phyloP scores from a whole-genome alignment of 2,113 vertebrate species.

The Pleuronectes platessa region DNA sequence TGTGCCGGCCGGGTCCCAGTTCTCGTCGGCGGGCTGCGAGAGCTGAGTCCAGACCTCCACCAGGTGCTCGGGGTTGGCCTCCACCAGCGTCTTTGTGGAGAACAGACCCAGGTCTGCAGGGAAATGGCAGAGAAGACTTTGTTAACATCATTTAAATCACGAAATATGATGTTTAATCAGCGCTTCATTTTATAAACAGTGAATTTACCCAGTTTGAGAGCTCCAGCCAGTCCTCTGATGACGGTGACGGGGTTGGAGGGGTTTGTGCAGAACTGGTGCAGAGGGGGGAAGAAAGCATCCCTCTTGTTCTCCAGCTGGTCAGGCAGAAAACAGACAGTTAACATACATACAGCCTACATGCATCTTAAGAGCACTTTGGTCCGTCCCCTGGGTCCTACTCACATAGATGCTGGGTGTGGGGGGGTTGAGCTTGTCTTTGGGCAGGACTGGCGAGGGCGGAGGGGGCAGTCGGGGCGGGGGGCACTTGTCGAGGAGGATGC shows the following conservation, averaged over 20 bases:
- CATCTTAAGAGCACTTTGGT: neutral
- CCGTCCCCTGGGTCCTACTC: conserved; percentile 75
- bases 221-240: conserved; percentile 98
- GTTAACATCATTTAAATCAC: neutral
- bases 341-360: too few relatives aligned
- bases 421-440: conserved; percentile 99
- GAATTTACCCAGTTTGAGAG: conserved; percentile 89
- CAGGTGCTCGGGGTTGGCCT: conserved; percentile 97
- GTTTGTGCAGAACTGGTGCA: conserved; percentile 99
- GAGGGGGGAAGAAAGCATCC: conserved; percentile 98
- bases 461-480: conserved; percentile 95
- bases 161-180: neutral
- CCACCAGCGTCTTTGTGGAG: conserved; percentile 98
- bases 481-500: conserved; percentile 98
- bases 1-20: conserved; percentile 95
- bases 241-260: conserved; percentile 98
- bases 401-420: conserved; percentile 99
- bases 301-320: conserved; percentile 98
- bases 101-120: conserved; percentile 94
- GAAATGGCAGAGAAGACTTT: neutral
- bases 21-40: conserved; percentile 96
- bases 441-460: conserved; percentile 93
- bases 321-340: conserved; percentile 21
- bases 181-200: neutral
- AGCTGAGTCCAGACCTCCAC: conserved; percentile 98